Evolutionary conservation across 2,888 invertebrate genomes (phyloP), one percentile per base, ranked within the genome.

Genomic region (Anoplius nigerrimus): DNA sequence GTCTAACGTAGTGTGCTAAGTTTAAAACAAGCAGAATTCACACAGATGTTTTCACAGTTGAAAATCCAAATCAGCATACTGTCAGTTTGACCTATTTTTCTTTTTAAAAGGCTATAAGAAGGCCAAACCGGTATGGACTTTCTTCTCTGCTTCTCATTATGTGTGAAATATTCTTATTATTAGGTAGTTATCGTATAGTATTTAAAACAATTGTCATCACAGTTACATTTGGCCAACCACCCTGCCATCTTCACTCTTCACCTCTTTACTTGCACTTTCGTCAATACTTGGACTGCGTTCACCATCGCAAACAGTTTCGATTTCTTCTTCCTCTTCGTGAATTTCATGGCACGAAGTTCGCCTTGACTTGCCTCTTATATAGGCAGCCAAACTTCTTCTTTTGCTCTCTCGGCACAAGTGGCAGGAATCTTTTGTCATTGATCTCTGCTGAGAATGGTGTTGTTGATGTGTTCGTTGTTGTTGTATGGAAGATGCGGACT

Each of bases 321-420:
- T 27, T 63, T 89, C 89, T 60, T 89, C 89, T 18, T 90, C 90
- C 66, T 90, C 90, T 75, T 91, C 91, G 75, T 89, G 89, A 70
- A 91, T 90, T 75, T 90, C 90, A 61, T 90, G 88, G 75, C 90
- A 89, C 69, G 89, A 89, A 76, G 89, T 90, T n/a, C 89, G 88
- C 20, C 89, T 88, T n/a, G 90, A 88, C 66, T 91, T 90, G 69
- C 89, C 89, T 57, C 90, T 86, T 72, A 91, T 89, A 78, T 91
- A 91, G 61, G 88, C 89, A 1, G 90, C 89, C 2, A 92, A 81
- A 2, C 89, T 90, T 51, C 91, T 87, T 71, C 91, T 89, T 80
- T 91, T 91, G 70, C 89, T 90, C 74, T 91, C 91, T 69, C 90
- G 90, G 81, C 91, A 91, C 66, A 91, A 89, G 15, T 90, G 89